These are phyloP conservation scores for Danio kyathit DNA, from an alignment of 2,797 vertebrate species.

Conservation along the genomic window DNA sequence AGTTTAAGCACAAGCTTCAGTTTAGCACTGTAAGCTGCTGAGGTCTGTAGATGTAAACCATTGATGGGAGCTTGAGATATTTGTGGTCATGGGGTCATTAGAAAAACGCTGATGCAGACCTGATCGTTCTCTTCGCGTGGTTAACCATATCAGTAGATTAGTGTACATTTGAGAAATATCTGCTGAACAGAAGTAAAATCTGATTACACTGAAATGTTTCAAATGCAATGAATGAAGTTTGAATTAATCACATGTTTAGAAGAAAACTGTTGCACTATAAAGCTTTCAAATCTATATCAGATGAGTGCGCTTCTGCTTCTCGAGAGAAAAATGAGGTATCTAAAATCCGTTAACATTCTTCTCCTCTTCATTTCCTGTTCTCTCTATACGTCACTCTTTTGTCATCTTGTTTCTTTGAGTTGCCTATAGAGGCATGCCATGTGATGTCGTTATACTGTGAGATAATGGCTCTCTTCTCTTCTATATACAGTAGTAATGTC, in stretches of 20 bases:
- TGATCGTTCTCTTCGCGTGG: not conserved
- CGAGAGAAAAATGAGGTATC: not conserved
- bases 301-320: not conserved
- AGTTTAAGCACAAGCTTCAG: not conserved
- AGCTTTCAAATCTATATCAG: constrained; percentile 5
- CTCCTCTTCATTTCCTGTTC: not conserved
- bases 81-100: constrained; percentile 1
- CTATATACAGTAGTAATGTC: not conserved
- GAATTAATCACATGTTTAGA: not conserved
- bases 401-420: constrained; percentile 10
- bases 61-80: constrained; percentile 10
- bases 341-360: not conserved
- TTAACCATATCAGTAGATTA: not conserved
- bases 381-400: not conserved
- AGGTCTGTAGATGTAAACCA: not conserved
- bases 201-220: not conserved
- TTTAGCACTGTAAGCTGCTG: not conserved
- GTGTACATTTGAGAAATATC: not conserved
- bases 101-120: not conserved
- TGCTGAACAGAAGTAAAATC: not conserved
- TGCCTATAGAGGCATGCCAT: not conserved
- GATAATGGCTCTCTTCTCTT: not conserved
- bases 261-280: not conserved
- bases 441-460: constrained; percentile 24
- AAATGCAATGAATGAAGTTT: not conserved